phyloP scores from a whole-genome alignment of 1,140 invertebrate species.

The Epicauta chinensis region DNA sequence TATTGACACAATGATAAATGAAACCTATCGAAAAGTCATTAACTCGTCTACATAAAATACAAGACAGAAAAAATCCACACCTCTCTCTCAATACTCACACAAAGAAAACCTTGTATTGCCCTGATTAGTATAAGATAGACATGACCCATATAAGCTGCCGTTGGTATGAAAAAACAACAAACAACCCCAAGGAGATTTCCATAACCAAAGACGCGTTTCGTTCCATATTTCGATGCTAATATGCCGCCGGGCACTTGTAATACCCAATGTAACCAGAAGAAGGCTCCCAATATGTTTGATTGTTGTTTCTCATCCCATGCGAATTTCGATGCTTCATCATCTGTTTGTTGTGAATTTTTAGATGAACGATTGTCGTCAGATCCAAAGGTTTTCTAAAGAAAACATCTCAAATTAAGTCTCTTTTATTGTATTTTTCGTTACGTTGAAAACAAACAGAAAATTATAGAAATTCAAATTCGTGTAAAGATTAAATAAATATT shows the following conservation, averaged over 20 bases:
- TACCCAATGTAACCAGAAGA: slow-evolving; percentile 69
- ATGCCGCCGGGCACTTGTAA: slow-evolving; percentile 70
- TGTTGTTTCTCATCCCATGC: slow-evolving; percentile 64
- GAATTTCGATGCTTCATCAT: slow-evolving; percentile 41
- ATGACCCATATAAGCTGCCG: slow-evolving; percentile 53
- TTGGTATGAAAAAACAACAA: slow-evolving; percentile 64
- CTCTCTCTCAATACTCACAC: too few relatives aligned
- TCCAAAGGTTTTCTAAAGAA: too few relatives aligned
- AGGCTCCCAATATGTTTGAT: slow-evolving; percentile 61
- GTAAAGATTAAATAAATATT: too few relatives aligned
- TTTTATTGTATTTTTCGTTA: too few relatives aligned
- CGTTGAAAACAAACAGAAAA: too few relatives aligned
- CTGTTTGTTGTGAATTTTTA: too few relatives aligned
- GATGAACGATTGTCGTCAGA: too few relatives aligned
- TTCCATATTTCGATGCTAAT: slow-evolving; percentile 61
- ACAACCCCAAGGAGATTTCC: slow-evolving; percentile 62
- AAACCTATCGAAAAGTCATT: too few relatives aligned
- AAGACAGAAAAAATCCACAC: background rate
- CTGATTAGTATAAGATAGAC: slow-evolving; percentile 57
- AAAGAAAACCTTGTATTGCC: slow-evolving; percentile 64
- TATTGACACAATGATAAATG: too few relatives aligned
- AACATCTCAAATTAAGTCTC: too few relatives aligned
- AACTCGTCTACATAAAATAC: too few relatives aligned
- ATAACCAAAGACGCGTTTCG: slow-evolving; percentile 63
- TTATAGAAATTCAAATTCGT: too few relatives aligned